These are phyloP conservation scores for Cathartes aura DNA, from an alignment of 2,113 vertebrate species.

Conservation along the genomic window DNA sequence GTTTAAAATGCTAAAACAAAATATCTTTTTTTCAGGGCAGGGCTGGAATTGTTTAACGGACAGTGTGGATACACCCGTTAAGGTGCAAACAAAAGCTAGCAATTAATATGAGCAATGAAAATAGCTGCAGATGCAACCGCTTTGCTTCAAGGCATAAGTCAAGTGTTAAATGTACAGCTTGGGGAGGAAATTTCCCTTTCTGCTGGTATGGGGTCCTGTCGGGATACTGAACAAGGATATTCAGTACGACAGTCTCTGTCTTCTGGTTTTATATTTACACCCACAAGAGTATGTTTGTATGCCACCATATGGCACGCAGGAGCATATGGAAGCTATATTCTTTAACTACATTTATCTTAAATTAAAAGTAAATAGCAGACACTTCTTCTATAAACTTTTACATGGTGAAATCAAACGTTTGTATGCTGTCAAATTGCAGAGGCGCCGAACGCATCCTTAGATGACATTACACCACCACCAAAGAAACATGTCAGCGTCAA, in stretches of 20 bases:
- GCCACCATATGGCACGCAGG: neutral
- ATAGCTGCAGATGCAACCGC: neutral
- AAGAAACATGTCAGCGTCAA: neutral
- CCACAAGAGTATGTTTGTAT: neutral
- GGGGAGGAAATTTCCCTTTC: neutral
- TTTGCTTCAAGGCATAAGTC: neutral
- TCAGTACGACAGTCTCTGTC: neutral
- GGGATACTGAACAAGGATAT: neutral
- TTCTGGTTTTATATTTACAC: neutral
- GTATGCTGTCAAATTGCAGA: neutral
- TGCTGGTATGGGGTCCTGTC: neutral
- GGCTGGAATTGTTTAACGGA: neutral
- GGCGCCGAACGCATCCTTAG: neutral
- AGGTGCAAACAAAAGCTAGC: neutral
- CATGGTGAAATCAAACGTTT: constrained; percentile 8
- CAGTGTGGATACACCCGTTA: neutral
- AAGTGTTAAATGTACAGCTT: neutral
- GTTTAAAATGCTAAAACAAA: neutral
- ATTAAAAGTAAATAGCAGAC: constrained; percentile 39
- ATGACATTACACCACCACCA: neutral
- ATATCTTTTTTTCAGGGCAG: neutral
- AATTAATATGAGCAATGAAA: neutral
- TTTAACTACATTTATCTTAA: constrained; percentile 32
- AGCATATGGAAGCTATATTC: constrained; percentile 42
- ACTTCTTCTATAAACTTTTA: constrained; percentile 43